Base-by-base conservation (phyloP, 2,888 invertebrate genomes). In the Phaonia tiefii region DNA sequence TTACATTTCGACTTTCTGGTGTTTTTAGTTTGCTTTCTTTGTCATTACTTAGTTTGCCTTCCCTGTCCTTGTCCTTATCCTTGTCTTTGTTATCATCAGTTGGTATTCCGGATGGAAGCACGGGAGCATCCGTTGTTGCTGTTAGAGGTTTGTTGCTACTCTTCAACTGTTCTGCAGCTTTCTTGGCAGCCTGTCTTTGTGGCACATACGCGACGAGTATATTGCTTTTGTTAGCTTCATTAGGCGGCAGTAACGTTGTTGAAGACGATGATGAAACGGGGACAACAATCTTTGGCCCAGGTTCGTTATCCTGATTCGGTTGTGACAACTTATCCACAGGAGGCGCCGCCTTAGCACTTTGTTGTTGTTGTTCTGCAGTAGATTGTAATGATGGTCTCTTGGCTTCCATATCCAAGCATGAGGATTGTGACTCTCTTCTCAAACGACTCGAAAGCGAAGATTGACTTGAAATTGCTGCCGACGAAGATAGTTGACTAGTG, bases 121-220 rank as follows among this genome's bases (percentile, higher is more conserved):
- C 17, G 95, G 95, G 11, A 4, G 75, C 75, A 2, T 79, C 75
- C 25, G 79, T 58, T 37, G 51, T 78, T 1, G 72, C 31, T 67
- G 69, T 67, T 95, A 86, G 42, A 15, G 76, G 79, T 63, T 85
- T 85, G 7, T 95, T 95, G 89, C 95, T 96, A 89, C 95, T 96
- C 89, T 97, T 96, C 72, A 97, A 95, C 87, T 96, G 96, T 86
- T 97, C 97, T 1, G 97, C 96, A 0, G 97, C 97, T 89, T 97
- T 97, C 89, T 97, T 97, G 11, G 97, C 97, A 0, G 97, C 97
- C 90, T 97, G 96, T 79, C 97, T 92, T 89, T 97, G 97, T 1
- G 97, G 97, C 22, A 97, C 97, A 89, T 96, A 96, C 0, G 96
- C 94, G 51, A 96, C 93, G 60, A 95, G 92, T 86, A 94, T 93